Evolutionary conservation across 2,888 invertebrate genomes (phyloP), one percentile per base, ranked within the genome.

Genomic region (Melinaea marsaeus): DNA sequence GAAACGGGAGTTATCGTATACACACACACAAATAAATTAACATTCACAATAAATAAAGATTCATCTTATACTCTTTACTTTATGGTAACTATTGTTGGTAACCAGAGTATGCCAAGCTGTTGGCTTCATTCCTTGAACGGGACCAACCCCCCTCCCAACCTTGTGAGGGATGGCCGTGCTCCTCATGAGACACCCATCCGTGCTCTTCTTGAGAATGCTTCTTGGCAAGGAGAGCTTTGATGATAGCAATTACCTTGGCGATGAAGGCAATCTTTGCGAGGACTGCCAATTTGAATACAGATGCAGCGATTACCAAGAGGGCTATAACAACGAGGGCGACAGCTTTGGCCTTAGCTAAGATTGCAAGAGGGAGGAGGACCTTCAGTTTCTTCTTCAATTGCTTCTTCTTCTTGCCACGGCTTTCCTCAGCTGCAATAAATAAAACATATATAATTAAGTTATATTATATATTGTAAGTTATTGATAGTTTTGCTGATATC

Each of bases 231-330:
- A 90, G 78, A 11, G 78, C 79, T 72, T 90, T 90, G 73, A 90
- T 75, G 65, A 88, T 74, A 2, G 81, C 77, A 42, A 89, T 79
- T 9, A 85, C 69, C 69, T 90, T 90, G 71, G 85, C 82, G 51
- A 90, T 80, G 70, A 96, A 92, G 0, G 96, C 96, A 58, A 96
- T 90, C 88, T 96, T 96, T 72, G 95, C 94, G 51, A 96, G 89
- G 59, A 95, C 77, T 32, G 95, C 91, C 61, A 96, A 93, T 83
- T 96, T 96, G 79, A 93, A 86, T 59, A 95, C 91, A 58, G 96
- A 90, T 35, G 94, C 89, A 7, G 94, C 94, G 61, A 96, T 91
- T 71, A 94, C 92, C 22, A 94, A 92, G 13, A 96, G 79, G 51
- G 94, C 85, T 7, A 94, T 73, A 5, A 95, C 94, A 2, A 93